phyloP scores from a whole-genome alignment of 2,797 vertebrate genomes.

The Hafferia zeledoni region DNA sequence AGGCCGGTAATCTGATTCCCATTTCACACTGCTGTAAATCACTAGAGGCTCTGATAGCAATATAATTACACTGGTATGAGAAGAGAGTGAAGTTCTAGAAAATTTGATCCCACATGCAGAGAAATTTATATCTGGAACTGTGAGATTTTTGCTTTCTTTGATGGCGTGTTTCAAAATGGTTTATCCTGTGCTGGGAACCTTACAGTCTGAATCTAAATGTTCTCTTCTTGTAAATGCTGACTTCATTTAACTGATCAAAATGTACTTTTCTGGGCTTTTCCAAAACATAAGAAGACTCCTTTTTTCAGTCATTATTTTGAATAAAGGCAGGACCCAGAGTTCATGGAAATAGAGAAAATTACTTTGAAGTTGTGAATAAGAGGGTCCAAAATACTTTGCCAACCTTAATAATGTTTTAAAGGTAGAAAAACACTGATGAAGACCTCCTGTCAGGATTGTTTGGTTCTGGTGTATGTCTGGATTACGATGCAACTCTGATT shows the following conservation, averaged over 20 bases:
- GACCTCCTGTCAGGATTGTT: background rate
- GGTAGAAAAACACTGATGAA: background rate
- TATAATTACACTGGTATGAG: background rate
- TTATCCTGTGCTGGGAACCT: background rate
- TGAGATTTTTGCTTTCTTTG: background rate
- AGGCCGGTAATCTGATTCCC: background rate
- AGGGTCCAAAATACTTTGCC: background rate
- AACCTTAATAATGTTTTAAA: background rate
- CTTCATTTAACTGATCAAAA: background rate
- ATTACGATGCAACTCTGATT: background rate
- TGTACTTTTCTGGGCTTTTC: background rate
- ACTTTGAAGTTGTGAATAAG: background rate
- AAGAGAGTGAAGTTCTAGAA: background rate
- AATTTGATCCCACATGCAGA: background rate
- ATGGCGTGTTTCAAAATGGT: background rate
- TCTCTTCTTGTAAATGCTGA: background rate
- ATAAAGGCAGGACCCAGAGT: background rate
- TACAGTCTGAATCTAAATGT: background rate
- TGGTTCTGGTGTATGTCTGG: background rate
- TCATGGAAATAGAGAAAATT: background rate
- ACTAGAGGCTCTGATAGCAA: background rate
- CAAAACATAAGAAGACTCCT: background rate
- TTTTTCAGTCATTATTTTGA: background rate
- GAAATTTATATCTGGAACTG: background rate
- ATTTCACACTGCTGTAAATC: background rate